Base-by-base conservation (phyloP, 2,113 vertebrate genomes). In the Oncorhynchus mykiss region DNA sequence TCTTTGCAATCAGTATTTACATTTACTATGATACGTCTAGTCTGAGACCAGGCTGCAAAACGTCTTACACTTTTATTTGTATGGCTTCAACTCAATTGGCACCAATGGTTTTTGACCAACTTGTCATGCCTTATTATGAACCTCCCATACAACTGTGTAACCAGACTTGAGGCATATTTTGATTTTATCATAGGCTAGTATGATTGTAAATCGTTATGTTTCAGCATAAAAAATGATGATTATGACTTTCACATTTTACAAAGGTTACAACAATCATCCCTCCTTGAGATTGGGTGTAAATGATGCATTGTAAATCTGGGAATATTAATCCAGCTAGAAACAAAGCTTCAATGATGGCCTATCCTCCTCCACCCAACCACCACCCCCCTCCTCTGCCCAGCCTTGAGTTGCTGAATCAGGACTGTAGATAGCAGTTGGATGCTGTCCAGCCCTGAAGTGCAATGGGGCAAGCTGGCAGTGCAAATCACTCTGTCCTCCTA, bases 351-450 rank as follows among this genome's bases (percentile, higher is more conserved):
- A 87, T 88, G 92, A 88, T 88, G 92, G 93, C 92, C 91, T 80
- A 88, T 87, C 27, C 20, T 11, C 60, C 16, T 67, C 34, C 24
- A 72, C 76, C 62, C 22, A 74, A 20, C 74, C 62, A 39, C 71
- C 24, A 74, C 27, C 20, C 54, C 1, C 67, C 87, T 92, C 70
- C 49, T 76, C 74, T 70, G 51, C 92, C 92, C 87, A 90, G 88
- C 79, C 80, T 79, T 65, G 85, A 89, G 90, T 92, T 95, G 94
- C 94, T 96, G 95, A 96, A 94, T 95, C 81, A 94, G 94, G 92
- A 88, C 91, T 93, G 89, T 91, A 91, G 91, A 93, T 91, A 92
- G 92, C 89, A 89, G 90, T 90, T 98, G 97, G 96, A 95, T 85
- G 78, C 84, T 27, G 82, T 95, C 97, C 96, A 97, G 94, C 84